These are phyloP conservation scores for Nymphalis polychloros DNA, from an alignment of 2,888 invertebrate species.

Conservation along the genomic window DNA sequence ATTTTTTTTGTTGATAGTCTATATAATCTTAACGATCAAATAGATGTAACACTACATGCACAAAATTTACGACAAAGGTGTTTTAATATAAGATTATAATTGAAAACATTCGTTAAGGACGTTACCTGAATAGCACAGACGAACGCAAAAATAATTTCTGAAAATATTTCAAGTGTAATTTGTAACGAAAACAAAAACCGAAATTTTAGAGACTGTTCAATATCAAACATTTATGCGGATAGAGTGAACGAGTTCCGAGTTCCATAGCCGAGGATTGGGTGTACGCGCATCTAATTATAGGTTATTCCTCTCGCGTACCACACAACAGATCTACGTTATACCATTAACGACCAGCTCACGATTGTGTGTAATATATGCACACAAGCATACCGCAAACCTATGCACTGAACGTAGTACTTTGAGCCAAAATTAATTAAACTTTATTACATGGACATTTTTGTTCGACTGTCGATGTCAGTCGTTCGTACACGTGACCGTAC, in stretches of 20 bases:
- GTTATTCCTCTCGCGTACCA: constrained; percentile 78
- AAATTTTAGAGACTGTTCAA: constrained; percentile 28
- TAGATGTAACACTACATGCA: no score
- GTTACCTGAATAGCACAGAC: background rate
- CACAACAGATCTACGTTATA: constrained; percentile 73
- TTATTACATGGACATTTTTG: constrained; percentile 14
- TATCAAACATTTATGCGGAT: constrained; percentile 33
- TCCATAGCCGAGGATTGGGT: constrained; percentile 47
- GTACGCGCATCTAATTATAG: constrained; percentile 80
- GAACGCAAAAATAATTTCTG: background rate
- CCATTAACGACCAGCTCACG: constrained; percentile 75
- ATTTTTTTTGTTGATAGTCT: no score
- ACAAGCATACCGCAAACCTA: constrained; percentile 45
- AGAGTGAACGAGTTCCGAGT: constrained; percentile 33
- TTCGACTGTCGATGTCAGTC: constrained; percentile 1
- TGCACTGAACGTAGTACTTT: constrained; percentile 13
- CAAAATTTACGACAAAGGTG: no score
- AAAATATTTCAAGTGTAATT: constrained; percentile 7
- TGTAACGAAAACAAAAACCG: constrained; percentile 20
- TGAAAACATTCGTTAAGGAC: background rate
- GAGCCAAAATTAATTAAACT: constrained; percentile 7
- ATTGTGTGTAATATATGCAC: constrained; percentile 49
- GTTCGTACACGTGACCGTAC: background rate
- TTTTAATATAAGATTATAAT: no score
- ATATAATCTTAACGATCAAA: no score